phyloP scores from a whole-genome alignment of 2,888 invertebrate genomes.

The Drosophila aldrichi region DNA sequence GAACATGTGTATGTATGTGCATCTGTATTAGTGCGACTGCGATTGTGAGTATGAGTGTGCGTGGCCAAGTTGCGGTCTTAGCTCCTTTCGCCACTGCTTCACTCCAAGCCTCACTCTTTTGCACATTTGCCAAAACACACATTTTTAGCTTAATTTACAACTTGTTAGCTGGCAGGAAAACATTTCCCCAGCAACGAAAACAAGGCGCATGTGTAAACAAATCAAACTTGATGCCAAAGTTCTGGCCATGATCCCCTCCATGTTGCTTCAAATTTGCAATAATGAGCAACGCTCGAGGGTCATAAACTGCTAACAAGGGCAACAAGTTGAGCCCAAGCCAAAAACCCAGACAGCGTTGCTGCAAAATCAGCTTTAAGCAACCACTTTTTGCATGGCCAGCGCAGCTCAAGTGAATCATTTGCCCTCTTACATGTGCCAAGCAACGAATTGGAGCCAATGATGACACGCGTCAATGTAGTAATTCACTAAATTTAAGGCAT shows the following conservation, averaged over 20 bases:
- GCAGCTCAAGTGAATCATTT: conserved; percentile 7
- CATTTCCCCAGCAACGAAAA: conserved; percentile 45
- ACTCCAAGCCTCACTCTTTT: conserved; percentile 35
- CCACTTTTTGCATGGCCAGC: conserved; percentile 28
- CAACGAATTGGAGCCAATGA: not conserved
- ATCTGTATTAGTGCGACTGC: conserved; percentile 12
- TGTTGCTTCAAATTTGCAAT: conserved; percentile 57
- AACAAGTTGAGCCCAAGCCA: conserved; percentile 61
- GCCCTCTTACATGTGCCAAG: not conserved
- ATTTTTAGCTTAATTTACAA: conserved; percentile 77
- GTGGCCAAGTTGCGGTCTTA: conserved; percentile 43
- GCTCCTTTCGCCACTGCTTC: not conserved
- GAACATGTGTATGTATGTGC: conserved; percentile 11
- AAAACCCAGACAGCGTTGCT: conserved; percentile 6
- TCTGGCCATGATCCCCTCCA: conserved; percentile 32
- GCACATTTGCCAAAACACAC: conserved; percentile 71
- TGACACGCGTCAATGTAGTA: not conserved
- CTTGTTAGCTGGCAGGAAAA: conserved; percentile 75
- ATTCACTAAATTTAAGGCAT: not conserved
- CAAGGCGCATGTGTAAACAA: conserved; percentile 71
- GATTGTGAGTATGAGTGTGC: conserved; percentile 14
- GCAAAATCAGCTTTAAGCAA: conserved; percentile 52
- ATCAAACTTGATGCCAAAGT: conserved; percentile 73
- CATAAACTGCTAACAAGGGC: conserved; percentile 54
- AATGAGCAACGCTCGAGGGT: conserved; percentile 67